Conservation (phyloP, 2,888 invertebrate genomes). For the Plagodis pulveraria region DNA sequence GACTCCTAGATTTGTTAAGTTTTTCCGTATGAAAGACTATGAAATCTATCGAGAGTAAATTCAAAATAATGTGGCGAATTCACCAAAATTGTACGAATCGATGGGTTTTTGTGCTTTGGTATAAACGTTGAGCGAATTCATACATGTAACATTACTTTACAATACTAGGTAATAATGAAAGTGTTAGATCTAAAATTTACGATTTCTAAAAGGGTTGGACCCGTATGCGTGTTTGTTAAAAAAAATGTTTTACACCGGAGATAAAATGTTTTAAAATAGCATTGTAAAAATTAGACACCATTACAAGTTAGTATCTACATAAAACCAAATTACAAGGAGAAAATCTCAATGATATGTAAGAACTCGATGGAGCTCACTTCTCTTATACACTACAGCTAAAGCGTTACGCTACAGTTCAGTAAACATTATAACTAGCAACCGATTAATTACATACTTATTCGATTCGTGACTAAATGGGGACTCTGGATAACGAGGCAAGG, state of each 20-base stretch:
- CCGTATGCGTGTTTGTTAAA: slow-evolving; percentile 80
- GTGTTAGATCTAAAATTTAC: slow-evolving; percentile 80
- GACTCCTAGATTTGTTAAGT: slow-evolving; percentile 77
- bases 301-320: slow-evolving; percentile 54
- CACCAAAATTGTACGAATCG: slow-evolving; percentile 79
- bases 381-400: slow-evolving; percentile 79
- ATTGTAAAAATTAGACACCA: slow-evolving; percentile 66
- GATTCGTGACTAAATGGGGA: slow-evolving; percentile 35
- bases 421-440: slow-evolving; percentile 73
- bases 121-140: slow-evolving; percentile 84
- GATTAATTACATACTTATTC: slow-evolving; percentile 45
- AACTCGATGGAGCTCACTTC: slow-evolving; percentile 80
- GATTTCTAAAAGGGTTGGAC: slow-evolving; percentile 82
- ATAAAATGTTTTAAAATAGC: slow-evolving; percentile 64
- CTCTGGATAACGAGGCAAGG: slow-evolving; percentile 25
- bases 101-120: slow-evolving; percentile 85
- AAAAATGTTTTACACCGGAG: slow-evolving; percentile 58
- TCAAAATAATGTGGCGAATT: slow-evolving; percentile 62
- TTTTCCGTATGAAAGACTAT: slow-evolving; percentile 82
- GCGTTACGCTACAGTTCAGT: slow-evolving; percentile 75
- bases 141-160: slow-evolving; percentile 76
- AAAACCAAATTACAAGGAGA: slow-evolving; percentile 79
- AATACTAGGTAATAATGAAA: slow-evolving; percentile 70
- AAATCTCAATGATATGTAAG: slow-evolving; percentile 84
- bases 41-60: slow-evolving; percentile 78